These are phyloP conservation scores for Megaceryle alcyon DNA, from an alignment of 2,797 vertebrate species.

Conservation along the genomic window DNA sequence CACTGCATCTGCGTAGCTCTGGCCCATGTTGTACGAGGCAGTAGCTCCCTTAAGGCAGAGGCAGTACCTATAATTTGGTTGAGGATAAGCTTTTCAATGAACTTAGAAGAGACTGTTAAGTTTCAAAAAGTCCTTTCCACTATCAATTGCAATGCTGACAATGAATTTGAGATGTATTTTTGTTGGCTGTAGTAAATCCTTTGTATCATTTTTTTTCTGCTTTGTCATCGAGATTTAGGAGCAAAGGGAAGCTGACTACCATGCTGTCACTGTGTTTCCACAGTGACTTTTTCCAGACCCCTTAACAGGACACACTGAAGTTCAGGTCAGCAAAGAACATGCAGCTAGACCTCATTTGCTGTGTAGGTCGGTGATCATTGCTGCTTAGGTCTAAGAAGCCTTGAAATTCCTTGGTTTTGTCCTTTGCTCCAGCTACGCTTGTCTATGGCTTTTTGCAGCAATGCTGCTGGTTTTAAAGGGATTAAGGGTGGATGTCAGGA, in stretches of 20 bases:
- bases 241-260: background rate
- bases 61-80: background rate
- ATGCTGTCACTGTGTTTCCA: fast-evolving
- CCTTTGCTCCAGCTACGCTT: background rate
- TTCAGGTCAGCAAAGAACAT: background rate
- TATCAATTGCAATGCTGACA: background rate
- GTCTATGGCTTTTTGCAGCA: background rate
- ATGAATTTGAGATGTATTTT: background rate
- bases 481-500: background rate
- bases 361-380: background rate
- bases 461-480: background rate
- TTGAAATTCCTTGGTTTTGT: background rate
- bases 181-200: background rate
- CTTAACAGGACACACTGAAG: background rate
- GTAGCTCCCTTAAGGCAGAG: background rate
- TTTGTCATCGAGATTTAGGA: background rate
- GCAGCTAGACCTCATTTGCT: background rate
- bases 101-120: background rate
- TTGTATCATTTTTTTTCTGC: background rate
- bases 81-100: background rate
- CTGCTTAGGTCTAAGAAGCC: background rate
- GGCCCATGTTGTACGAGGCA: background rate
- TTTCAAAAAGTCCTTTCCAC: background rate
- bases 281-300: background rate
- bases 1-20: background rate